phyloP scores from a whole-genome alignment of 2,797 vertebrate genomes.

The Rhincodon typus region DNA sequence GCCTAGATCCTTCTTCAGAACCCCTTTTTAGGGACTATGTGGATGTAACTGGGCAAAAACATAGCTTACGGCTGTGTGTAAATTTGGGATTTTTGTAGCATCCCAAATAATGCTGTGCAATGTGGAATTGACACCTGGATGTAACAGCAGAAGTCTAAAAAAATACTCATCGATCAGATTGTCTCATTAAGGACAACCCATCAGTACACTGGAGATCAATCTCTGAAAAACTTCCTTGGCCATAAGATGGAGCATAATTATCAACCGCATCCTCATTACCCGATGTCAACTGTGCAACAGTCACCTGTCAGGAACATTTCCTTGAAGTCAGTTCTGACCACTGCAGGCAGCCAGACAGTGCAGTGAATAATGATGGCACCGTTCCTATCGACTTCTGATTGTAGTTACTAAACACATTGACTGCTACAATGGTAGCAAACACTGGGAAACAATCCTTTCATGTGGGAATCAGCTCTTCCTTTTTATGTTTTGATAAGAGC shows the following conservation, averaged over 20 bases:
- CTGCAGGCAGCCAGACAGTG: background rate
- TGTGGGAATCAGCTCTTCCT: conserved; percentile 67
- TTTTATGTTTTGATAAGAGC: conserved; percentile 62
- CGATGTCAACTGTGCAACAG: background rate
- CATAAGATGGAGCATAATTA: conserved; percentile 15
- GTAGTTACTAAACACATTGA: conserved; percentile 25
- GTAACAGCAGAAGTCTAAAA: background rate
- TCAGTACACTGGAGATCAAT: conserved; percentile 14
- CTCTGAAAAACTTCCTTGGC: conserved; percentile 19
- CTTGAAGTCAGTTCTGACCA: background rate
- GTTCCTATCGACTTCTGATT: background rate
- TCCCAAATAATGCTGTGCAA: background rate
- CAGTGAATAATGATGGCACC: conserved; percentile 8
- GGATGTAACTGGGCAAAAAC: background rate
- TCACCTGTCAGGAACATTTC: conserved; percentile 19
- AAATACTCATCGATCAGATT: conserved; percentile 17
- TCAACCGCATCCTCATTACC: conserved; percentile 29
- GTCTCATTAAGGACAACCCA: conserved; percentile 20
- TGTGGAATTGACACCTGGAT: background rate
- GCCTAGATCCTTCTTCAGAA: too few species aligned
- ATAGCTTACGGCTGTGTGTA: too few species aligned
- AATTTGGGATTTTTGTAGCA: background rate
- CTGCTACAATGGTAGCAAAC: background rate
- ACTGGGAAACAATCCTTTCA: conserved; percentile 58
- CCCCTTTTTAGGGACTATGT: background rate